Evolutionary conservation across 2,797 vertebrate species (phyloP), one percentile per base, ranked within the genome.

Genomic region (Morus bassanus): DNA sequence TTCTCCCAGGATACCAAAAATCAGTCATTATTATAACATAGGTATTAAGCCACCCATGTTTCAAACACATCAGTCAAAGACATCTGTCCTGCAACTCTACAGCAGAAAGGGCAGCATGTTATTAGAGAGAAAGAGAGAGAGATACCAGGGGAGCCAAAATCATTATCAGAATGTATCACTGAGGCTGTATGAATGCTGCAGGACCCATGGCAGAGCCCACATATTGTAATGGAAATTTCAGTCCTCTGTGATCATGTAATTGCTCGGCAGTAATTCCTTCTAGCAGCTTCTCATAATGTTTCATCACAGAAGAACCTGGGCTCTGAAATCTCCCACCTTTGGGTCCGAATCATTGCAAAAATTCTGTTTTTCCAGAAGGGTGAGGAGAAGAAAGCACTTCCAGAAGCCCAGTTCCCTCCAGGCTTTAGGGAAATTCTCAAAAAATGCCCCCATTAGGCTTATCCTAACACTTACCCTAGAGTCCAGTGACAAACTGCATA

Each of bases 41-140:
- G 85, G 89, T 91, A 91, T 88, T 96, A 94, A 95, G 28, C 61
- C 87, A 90, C 79, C 69, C 46, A 82, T 81, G 82, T 97, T 93
- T 96, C 80, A 96, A 96, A 86, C 39, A 78, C 82, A 96, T 93
- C 79, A 82, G 63, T 80, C 93, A 95, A 94, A 95, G 76, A 86
- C 6, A 15, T 86, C 73, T 92, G 93, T 95, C 91, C 95, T 91
- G 69, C 54, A 95, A 94, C 50, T 45, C 25, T 81, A 76, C 31
- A 41, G 76, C 76, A 91, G 69, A 95, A 91, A 96, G 92, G 91
- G 69, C 79, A 96, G 87, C 27, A 59, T 11, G 13, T 82, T 95
- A 94, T 94, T 93, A 91, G 65, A 48, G 31, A 83, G 56, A 93
- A 59, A 80, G 24, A 91, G 69, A 64, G 48, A 64, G 78, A 89